phyloP scores from a whole-genome alignment of 2,888 invertebrate genomes.

The Bruchidius siliquastri region DNA sequence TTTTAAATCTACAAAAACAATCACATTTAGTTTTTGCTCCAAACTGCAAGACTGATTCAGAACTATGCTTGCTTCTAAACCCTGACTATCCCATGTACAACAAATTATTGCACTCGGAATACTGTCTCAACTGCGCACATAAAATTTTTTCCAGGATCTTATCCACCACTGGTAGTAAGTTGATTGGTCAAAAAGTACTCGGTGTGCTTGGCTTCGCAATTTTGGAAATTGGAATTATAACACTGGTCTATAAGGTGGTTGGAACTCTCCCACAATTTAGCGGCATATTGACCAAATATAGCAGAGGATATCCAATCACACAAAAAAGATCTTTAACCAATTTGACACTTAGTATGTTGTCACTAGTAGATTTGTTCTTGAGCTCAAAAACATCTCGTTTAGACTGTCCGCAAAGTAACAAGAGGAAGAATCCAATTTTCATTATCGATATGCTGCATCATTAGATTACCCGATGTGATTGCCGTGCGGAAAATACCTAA shows the following conservation, averaged over 20 bases:
- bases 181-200: not conserved
- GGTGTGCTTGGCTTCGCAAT: not conserved
- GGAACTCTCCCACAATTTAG: constrained; percentile 4
- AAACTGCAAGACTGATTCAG: not conserved
- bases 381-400: too few relatives aligned
- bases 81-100: constrained; percentile 5
- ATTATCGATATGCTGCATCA: not conserved
- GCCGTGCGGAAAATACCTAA: not conserved
- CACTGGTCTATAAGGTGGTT: not conserved
- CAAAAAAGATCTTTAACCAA: constrained; percentile 2
- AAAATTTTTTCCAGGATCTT: constrained; percentile 10
- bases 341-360: not conserved
- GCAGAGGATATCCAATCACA: constrained; percentile 9
- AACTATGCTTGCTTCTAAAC: constrained; percentile 3
- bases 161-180: constrained; percentile 5
- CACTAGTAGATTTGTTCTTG: too few relatives aligned
- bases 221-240: constrained; percentile 5
- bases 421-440: not conserved
- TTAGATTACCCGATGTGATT: not conserved
- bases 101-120: constrained; percentile 3
- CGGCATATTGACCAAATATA: constrained; percentile 11
- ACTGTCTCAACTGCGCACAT: constrained; percentile 2
- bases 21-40: too few relatives aligned
- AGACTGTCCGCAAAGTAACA: too few relatives aligned
- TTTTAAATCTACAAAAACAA: too few relatives aligned